Conservation (phyloP, 2,113 vertebrate species). For the Ginglymostoma cirratum region DNA sequence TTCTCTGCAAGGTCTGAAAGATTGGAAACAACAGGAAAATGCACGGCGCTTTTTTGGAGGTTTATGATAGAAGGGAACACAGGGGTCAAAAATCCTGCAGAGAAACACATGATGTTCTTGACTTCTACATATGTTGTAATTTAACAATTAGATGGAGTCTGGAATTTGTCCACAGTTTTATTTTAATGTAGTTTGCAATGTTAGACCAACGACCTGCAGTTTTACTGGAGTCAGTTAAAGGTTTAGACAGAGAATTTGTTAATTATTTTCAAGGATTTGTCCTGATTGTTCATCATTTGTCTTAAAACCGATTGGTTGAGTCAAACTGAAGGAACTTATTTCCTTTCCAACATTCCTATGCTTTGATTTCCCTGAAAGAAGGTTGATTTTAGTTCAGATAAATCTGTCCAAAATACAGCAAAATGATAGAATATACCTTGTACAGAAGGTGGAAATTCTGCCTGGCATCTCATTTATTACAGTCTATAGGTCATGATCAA, state of each 20-base stretch:
- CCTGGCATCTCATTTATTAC: too few species aligned
- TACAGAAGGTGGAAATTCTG: neutral
- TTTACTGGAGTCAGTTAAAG: neutral
- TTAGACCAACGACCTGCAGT: neutral
- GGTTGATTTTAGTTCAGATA: neutral
- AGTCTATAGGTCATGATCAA: neutral
- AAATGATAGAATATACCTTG: neutral
- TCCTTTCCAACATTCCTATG: neutral
- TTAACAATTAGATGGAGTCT: neutral
- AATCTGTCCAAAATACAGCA: neutral
- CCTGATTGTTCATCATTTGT: neutral
- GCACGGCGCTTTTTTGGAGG: neutral
- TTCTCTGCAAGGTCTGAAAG: too few species aligned
- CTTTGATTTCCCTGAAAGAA: neutral
- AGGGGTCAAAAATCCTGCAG: neutral
- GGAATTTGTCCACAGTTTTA: neutral
- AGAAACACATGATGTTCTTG: neutral
- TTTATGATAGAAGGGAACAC: neutral
- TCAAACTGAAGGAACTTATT: neutral
- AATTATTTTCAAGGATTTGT: neutral
- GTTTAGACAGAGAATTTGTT: neutral
- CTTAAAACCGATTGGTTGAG: neutral
- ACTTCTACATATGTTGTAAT: neutral
- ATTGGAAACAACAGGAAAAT: neutral
- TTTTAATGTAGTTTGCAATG: neutral